Base-by-base conservation (phyloP, 2,888 invertebrate genomes). In the Oscheius sp. region DNA sequence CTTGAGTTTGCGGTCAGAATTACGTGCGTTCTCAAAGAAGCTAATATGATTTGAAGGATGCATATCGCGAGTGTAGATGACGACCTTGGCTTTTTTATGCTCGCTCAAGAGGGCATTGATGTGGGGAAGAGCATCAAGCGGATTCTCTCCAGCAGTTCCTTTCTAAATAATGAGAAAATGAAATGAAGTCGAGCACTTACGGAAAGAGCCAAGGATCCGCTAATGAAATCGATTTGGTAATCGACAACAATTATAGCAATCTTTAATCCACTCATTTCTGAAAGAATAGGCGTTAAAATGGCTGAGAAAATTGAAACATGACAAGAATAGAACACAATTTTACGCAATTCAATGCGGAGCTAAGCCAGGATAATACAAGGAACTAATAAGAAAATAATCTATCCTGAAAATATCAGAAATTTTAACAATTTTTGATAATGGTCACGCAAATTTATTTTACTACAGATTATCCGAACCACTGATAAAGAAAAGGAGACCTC, bases 201-300 rank as follows among this genome's bases (percentile, higher is more conserved):
- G 45, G 15, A 15, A 6, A 61, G 42, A 29, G 61, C 61, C 3
- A 61, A 29, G 3, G 42, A 42, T 25, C 61, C 61, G 8, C 8
- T 5, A 27, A 61, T 42, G 45, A 61, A 61, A 31, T 61, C 61
- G 12, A 42, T 61, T 27, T 61, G 61, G n/a, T 45, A 61, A 45
- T 61, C 61, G 2, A 61, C 61, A 4, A 61, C 61, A n/a, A 61
- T 42, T 5, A 61, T 25, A 12, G 45, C 61, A 15, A 61, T 25
- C n/a, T 29, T 23, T n/a, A n/a, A n/a, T n/a, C n/a, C n/a, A n/a
- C n/a, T n/a, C n/a, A n/a, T n/a, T n/a, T n/a, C n/a, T n/a, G n/a
- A n/a, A n/a, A n/a, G n/a, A n/a, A n/a, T n/a, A n/a, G n/a, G n/a
- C n/a, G n/a, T n/a, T n/a, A n/a, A n/a, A n/a, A n/a, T n/a, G n/a